Evolutionary conservation across 2,797 vertebrate genomes (phyloP).

Genomic region (Sparus aurata): DNA sequence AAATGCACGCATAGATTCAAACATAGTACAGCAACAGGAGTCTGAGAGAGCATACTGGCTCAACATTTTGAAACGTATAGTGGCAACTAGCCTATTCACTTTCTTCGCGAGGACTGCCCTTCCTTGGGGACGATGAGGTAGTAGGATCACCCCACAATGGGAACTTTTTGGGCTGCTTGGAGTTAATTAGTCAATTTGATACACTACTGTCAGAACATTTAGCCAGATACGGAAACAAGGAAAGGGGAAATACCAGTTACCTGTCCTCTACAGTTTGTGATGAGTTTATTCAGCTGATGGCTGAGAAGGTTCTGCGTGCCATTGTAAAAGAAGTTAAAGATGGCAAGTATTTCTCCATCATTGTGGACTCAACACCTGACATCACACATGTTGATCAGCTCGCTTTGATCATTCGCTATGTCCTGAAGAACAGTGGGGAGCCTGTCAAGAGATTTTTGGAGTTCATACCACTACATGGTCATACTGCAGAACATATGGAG

Average conservation of each 20-base stretch:
- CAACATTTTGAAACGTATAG: no score
- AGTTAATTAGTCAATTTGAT: slow-evolving; percentile 15
- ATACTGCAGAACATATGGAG: background rate
- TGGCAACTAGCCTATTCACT: no score
- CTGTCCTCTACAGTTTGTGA: slow-evolving; percentile 7
- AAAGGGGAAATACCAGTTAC: slow-evolving; percentile 2
- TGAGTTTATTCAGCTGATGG: slow-evolving; percentile 14
- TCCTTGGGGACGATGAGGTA: no score
- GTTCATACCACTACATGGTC: slow-evolving; percentile 10
- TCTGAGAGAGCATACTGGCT: no score
- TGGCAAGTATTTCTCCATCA: slow-evolving; percentile 10
- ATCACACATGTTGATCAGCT: no score
- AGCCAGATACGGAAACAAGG: slow-evolving; percentile 6
- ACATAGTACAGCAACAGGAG: no score
- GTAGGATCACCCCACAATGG: no score
- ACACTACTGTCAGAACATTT: slow-evolving; percentile 11
- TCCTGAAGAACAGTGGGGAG: background rate
- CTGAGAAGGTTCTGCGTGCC: slow-evolving; percentile 1
- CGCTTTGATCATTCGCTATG: background rate
- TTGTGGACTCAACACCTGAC: background rate
- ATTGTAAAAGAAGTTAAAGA: slow-evolving; percentile 19
- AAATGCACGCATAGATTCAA: no score
- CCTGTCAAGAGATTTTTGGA: background rate
- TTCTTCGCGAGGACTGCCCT: no score
- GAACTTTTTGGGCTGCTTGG: slow-evolving; percentile 8